Evolutionary conservation across 2,797 vertebrate species (phyloP), one percentile per base, ranked within the genome.

Genomic region (Siniperca scherzeri): DNA sequence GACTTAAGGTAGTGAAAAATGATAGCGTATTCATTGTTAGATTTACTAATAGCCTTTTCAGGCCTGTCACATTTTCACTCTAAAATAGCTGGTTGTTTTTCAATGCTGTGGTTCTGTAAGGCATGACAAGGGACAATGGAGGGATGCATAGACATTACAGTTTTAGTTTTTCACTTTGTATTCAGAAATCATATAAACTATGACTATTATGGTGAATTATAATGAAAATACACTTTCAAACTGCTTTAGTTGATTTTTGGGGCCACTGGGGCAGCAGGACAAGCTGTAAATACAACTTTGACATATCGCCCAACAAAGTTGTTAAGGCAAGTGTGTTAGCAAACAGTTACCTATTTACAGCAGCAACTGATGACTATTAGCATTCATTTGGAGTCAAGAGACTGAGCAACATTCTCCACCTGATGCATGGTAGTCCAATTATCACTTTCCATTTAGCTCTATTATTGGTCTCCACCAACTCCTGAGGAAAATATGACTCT

Each of bases 1-100:
- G 40, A 1, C 40, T 73, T 8, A 82, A 86, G 81, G 81, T 88
- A 82, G 27, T 50, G 5, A 74, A 17, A 48, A 17, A 56, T 38
- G 0, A 36, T 17, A 50, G 13, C 53, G 30, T 33, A 27, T 44
- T 36, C 25, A 36, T 36, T 33, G 22, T 73, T 38, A 9, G 12
- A n/a, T 69, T 36, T 8, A 21, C 5, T 5, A 6, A 36, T 5
- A 8, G 17, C 1, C 6, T 65, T 13, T 50, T 52, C 13, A 30
- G 12, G 30, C 50, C 14, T 33, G 2, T 21, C 16, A 42, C 30
- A 33, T 33, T n/a, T 38, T 21, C 6, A 57, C 5, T 64, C 16
- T 36, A 25, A 53, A 61, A 61, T 13, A 21, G 27, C 38, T 25
- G 22, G 21, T 22, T 25, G 13, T 13, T 8, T 77, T 25, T 50